Evolutionary conservation across 2,888 invertebrate species (phyloP).

Genomic region (Clusia tigrina): DNA sequence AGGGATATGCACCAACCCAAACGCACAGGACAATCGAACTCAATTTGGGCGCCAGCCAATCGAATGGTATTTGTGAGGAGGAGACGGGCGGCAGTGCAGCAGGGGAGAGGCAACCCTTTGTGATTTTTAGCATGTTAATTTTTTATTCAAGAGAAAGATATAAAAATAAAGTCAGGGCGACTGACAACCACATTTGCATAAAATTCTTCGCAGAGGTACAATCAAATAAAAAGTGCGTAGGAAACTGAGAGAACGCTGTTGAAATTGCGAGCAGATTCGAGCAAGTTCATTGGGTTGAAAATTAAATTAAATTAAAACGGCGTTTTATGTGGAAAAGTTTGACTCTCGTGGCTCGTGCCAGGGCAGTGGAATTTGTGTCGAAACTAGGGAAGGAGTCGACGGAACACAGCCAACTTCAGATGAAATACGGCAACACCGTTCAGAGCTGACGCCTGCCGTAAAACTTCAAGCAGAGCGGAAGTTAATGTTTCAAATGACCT

Average conservation of each 20-base stretch:
- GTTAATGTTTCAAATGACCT: background rate
- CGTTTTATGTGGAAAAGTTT: too few relatives aligned
- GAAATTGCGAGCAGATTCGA: background rate
- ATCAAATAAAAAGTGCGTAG: background rate
- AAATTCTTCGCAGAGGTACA: background rate
- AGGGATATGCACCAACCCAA: too few relatives aligned
- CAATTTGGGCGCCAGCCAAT: too few relatives aligned
- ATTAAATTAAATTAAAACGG: background rate
- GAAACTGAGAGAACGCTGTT: background rate
- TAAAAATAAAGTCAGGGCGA: background rate
- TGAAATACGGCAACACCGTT: too few relatives aligned
- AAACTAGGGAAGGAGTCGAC: too few relatives aligned
- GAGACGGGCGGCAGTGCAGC: too few relatives aligned
- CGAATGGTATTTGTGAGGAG: too few relatives aligned
- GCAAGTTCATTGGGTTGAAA: background rate
- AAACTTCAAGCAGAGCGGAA: background rate
- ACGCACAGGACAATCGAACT: too few relatives aligned
- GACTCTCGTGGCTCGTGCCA: too few relatives aligned
- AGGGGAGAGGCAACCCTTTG: background rate
- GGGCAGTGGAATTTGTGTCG: too few relatives aligned
- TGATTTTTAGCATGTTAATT: background rate
- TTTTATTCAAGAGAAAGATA: background rate
- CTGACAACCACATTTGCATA: constrained; percentile 3
- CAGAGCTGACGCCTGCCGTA: too few relatives aligned
- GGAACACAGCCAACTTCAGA: too few relatives aligned